Evolutionary conservation across 2,888 invertebrate species (phyloP).

Genomic region (Polyploca ridens): DNA sequence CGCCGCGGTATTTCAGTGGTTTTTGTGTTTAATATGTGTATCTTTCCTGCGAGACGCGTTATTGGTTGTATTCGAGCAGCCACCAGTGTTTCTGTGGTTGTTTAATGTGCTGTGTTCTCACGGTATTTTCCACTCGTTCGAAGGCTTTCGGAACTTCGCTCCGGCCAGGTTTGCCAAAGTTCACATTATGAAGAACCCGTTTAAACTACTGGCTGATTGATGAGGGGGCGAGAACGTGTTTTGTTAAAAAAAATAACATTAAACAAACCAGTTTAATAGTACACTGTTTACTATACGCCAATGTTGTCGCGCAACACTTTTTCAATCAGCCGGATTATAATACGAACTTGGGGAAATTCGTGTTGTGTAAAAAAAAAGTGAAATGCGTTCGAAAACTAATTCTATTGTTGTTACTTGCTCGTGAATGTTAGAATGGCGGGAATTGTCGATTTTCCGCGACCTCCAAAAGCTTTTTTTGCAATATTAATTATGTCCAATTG

Average conservation of each 20-base stretch:
- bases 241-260: conserved; percentile 66
- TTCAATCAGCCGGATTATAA: conserved; percentile 57
- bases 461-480: conserved; percentile 54
- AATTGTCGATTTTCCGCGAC: conserved; percentile 40
- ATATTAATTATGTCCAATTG: conserved; percentile 68
- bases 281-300: conserved; percentile 59
- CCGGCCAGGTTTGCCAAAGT: conserved; percentile 65
- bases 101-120: conserved; percentile 40
- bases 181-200: conserved; percentile 61
- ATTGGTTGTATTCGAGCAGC: not conserved
- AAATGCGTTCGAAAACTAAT: conserved; percentile 29
- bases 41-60: conserved; percentile 31
- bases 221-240: conserved; percentile 63
- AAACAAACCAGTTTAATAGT: conserved; percentile 58
- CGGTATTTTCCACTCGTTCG: conserved; percentile 63
- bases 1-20: conserved; percentile 66
- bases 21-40: conserved; percentile 62
- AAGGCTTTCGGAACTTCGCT: conserved; percentile 44
- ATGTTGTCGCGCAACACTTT: conserved; percentile 41
- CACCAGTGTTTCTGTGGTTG: conserved; percentile 42
- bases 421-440: conserved; percentile 32
- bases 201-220: conserved; percentile 54
- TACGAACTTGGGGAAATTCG: conserved; percentile 48
- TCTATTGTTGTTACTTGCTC: conserved; percentile 34
- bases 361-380: conserved; percentile 32